These are phyloP conservation scores for Ophiodon elongatus DNA, from an alignment of 2,113 vertebrate genomes.

Conservation along the genomic window DNA sequence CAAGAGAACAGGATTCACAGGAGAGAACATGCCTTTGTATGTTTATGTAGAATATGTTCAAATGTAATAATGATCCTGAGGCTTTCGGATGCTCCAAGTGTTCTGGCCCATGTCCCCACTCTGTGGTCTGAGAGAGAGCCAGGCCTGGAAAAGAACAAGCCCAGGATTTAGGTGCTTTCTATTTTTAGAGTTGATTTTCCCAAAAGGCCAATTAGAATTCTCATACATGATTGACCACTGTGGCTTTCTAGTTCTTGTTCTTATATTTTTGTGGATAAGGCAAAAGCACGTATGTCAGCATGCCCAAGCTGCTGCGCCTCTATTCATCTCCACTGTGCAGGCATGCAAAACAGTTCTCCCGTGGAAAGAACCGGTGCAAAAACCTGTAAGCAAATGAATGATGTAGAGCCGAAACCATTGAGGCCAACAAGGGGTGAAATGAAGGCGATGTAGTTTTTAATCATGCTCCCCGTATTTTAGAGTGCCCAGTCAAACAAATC, in stretches of 20 bases:
- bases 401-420: constrained; percentile 35
- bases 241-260: constrained; percentile 34
- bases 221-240: constrained; percentile 12
- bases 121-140: constrained; percentile 59
- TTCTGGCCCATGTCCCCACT: constrained; percentile 50
- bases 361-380: constrained; percentile 32
- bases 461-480: constrained; percentile 61
- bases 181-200: constrained; percentile 60
- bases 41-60: constrained; percentile 61
- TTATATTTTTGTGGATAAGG: constrained; percentile 25
- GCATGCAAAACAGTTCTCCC: constrained; percentile 30
- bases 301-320: constrained; percentile 19
- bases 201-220: constrained; percentile 27
- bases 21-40: constrained; percentile 48
- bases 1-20: constrained; percentile 45
- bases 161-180: constrained; percentile 45
- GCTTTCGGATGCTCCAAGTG: constrained; percentile 46
- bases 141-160: constrained; percentile 39
- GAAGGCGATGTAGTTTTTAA: constrained; percentile 66
- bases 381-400: constrained; percentile 45
- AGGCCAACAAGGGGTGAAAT: constrained; percentile 65
- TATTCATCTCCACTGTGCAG: constrained; percentile 19
- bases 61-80: constrained; percentile 61
- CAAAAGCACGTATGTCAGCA: neutral
- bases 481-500: constrained; percentile 79